Conservation (phyloP, 2,797 vertebrate species). For the Hapalemur alaotrensis region DNA sequence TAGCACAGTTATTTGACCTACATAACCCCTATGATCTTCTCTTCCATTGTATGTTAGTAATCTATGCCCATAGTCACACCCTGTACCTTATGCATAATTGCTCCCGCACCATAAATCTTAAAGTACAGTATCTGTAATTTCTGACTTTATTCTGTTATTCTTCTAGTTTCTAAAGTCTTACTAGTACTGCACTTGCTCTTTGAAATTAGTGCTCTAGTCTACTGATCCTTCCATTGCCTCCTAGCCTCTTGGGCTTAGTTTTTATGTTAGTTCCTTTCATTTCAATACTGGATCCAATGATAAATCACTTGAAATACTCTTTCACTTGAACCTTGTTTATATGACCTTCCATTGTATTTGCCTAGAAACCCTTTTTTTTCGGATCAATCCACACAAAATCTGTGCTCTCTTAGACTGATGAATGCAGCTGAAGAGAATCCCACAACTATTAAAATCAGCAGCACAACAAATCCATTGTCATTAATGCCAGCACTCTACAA, state of each 20-base stretch:
- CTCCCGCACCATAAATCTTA: not conserved
- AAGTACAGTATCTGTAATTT: not conserved
- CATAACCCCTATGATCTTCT: not conserved
- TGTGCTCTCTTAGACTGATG: not conserved
- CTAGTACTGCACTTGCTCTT: not conserved
- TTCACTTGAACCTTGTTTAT: not conserved
- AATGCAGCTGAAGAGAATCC: not conserved
- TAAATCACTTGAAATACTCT: not conserved
- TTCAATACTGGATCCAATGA: not conserved
- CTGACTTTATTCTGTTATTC: not conserved
- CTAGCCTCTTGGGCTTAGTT: not conserved
- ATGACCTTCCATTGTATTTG: not conserved
- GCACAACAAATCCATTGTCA: not conserved
- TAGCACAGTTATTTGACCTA: not conserved
- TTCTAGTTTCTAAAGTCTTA: not conserved
- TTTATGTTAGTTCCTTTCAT: not conserved
- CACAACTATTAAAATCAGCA: not conserved
- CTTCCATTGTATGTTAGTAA: not conserved
- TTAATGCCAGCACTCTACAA: not conserved
- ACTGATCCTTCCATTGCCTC: not conserved
- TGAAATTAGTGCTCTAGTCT: not conserved
- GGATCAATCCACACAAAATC: not conserved
- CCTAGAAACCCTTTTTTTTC: not conserved
- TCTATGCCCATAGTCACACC: not conserved
- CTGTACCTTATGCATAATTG: not conserved